A percentile compares a stretch with the other conserved stretches of the same genome.
phyloP scores from a whole-genome alignment of 2,113 vertebrate species.

The Halcyon malimbica region DNA sequence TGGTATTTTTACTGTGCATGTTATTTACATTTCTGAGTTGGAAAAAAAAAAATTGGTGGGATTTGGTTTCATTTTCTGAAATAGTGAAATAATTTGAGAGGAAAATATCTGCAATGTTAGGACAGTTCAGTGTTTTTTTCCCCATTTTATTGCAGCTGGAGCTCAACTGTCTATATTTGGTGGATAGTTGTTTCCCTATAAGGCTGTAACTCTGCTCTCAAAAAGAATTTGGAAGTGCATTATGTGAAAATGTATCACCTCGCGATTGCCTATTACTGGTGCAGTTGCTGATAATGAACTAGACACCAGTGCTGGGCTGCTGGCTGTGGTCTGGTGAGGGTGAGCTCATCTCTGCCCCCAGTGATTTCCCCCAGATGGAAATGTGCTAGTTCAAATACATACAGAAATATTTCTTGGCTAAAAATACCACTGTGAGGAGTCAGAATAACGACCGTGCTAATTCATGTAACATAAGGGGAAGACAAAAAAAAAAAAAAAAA shows the following conservation, averaged over 20 bases:
- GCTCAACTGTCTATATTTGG: not conserved
- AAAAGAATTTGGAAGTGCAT: not conserved
- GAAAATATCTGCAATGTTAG: not conserved
- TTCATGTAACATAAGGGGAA: not conserved
- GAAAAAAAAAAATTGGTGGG: not conserved
- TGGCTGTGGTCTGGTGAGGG: not conserved
- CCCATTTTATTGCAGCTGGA: not conserved
- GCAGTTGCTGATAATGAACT: not conserved
- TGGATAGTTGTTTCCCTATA: not conserved
- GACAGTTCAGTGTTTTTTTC: not conserved
- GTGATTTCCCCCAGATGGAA: not conserved
- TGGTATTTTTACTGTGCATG: not conserved
- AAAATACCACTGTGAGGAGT: not conserved
- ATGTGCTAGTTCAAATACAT: not conserved
- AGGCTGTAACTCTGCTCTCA: not conserved
- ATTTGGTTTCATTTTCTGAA: not conserved
- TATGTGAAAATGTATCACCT: not conserved
- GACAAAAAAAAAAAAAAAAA: no score
- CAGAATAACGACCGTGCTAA: not conserved
- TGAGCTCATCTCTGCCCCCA: not conserved
- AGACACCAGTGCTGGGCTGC: not conserved
- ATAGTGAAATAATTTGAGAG: not conserved
- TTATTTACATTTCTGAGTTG: not conserved
- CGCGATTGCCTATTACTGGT: not conserved
- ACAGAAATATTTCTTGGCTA: not conserved